phyloP scores from a whole-genome alignment of 1,140 invertebrate species.

The Drosophila miranda region DNA sequence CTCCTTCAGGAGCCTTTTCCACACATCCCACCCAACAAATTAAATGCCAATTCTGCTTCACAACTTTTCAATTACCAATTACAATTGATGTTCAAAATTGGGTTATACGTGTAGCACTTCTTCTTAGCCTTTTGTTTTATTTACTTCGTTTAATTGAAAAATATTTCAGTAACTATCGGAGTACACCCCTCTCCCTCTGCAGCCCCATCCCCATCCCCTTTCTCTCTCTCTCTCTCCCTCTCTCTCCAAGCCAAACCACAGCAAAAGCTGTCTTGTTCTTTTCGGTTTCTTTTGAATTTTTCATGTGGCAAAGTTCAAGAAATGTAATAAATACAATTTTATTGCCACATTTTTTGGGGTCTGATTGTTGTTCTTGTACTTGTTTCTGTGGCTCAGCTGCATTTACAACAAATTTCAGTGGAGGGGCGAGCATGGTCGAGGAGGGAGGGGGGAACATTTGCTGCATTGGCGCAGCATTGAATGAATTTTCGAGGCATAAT shows the following conservation, averaged over 20 bases:
- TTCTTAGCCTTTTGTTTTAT: conserved; percentile 32
- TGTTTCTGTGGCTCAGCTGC: conserved; percentile 48
- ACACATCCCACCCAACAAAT: conserved; percentile 8
- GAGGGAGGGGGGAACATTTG: conserved; percentile 14
- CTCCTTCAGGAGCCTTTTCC: not conserved
- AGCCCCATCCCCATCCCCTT: too few species aligned
- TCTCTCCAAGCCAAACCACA: not conserved
- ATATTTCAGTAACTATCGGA: conserved; percentile 26
- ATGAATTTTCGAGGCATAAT: conserved; percentile 64
- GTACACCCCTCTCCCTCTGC: not conserved
- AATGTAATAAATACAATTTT: conserved; percentile 73
- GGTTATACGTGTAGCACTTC: not conserved
- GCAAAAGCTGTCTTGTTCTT: conserved; percentile 1
- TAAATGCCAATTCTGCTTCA: conserved; percentile 41
- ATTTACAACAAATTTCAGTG: conserved; percentile 35
- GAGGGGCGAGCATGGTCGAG: too few species aligned
- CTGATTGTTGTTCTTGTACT: conserved; percentile 27
- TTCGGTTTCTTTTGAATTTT: conserved; percentile 45
- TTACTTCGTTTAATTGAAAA: conserved; percentile 42
- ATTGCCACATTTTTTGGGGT: conserved; percentile 55
- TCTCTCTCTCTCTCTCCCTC: too few species aligned
- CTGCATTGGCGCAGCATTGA: conserved; percentile 60
- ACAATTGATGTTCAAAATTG: conserved; percentile 27
- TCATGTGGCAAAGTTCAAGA: conserved; percentile 61
- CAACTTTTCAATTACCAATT: conserved; percentile 51